Evolutionary conservation across 2,113 vertebrate genomes (phyloP).

Genomic region (Zosterops lateralis): DNA sequence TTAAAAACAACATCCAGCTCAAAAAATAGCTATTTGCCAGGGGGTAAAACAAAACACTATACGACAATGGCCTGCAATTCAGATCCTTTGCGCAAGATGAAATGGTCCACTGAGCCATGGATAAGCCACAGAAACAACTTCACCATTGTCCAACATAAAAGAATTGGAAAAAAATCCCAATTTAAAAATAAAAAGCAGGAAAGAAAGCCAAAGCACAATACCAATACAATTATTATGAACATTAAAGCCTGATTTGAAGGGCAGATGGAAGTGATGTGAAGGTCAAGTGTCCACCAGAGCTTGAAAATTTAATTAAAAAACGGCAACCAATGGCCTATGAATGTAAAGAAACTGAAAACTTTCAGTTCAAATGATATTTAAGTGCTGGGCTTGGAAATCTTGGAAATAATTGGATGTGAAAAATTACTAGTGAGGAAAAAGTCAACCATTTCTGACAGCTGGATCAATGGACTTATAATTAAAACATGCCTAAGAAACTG

Average conservation of each 20-base stretch:
- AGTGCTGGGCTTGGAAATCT: not conserved
- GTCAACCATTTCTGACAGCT: not conserved
- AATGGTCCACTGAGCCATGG: not conserved
- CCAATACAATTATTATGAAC: not conserved
- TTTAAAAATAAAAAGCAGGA: not conserved
- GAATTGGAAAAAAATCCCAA: not conserved
- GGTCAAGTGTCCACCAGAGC: not conserved
- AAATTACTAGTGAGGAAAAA: not conserved
- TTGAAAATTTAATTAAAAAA: not conserved
- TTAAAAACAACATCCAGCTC: not conserved
- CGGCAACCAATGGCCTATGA: not conserved
- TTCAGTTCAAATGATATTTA: not conserved
- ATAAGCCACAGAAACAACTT: slow-evolving; percentile 7
- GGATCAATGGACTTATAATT: not conserved
- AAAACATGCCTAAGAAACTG: not conserved
- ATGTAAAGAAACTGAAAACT: not conserved
- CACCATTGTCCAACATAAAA: not conserved
- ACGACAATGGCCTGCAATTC: slow-evolving; percentile 12
- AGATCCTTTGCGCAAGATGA: slow-evolving; percentile 63
- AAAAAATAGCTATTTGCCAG: not conserved
- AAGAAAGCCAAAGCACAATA: slow-evolving; percentile 14
- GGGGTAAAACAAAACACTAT: not conserved
- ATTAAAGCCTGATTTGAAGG: not conserved
- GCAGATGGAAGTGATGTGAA: not conserved
- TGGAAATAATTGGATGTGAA: not conserved